phyloP scores from a whole-genome alignment of 2,113 vertebrate species.

The Dromaius novaehollandiae region DNA sequence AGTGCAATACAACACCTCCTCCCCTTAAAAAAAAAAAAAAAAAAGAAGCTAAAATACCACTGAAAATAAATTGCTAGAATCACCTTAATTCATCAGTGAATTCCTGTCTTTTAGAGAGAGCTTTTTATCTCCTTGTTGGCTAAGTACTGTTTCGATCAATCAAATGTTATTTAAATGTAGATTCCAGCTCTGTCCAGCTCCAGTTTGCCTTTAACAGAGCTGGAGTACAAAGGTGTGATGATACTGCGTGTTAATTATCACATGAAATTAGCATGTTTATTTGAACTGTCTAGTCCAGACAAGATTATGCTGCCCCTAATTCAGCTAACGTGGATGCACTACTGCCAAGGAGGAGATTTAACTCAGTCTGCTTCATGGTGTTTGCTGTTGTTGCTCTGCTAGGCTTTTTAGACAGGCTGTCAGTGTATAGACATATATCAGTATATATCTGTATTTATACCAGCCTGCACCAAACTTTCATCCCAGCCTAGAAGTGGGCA shows the following conservation, averaged over 20 bases:
- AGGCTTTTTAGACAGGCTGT: not conserved
- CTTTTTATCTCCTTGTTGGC: not conserved
- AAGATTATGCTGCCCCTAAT: rapidly evolving
- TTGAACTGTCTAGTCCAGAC: not conserved
- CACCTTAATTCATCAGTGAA: not conserved
- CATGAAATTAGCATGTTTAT: not conserved
- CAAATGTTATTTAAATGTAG: not conserved
- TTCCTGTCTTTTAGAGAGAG: not conserved
- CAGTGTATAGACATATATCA: not conserved
- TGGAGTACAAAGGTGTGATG: not conserved
- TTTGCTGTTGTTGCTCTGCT: not conserved
- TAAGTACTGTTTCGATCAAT: not conserved
- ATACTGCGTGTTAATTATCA: not conserved
- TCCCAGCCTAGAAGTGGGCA: not conserved
- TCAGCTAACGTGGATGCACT: not conserved
- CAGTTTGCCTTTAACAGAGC: not conserved
- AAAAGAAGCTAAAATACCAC: not conserved
- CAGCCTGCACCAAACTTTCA: not conserved
- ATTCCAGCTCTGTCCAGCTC: not conserved
- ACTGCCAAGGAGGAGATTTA: not conserved
- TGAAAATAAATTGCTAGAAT: not conserved
- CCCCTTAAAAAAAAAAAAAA: not conserved
- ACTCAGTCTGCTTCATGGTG: not conserved
- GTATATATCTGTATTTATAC: not conserved
- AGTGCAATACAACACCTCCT: not conserved